Percentiles rank a stretch among this genome's conserved stretches.
Conservation (phyloP, 2,888 invertebrate species). For the Mesoligia furuncula region DNA sequence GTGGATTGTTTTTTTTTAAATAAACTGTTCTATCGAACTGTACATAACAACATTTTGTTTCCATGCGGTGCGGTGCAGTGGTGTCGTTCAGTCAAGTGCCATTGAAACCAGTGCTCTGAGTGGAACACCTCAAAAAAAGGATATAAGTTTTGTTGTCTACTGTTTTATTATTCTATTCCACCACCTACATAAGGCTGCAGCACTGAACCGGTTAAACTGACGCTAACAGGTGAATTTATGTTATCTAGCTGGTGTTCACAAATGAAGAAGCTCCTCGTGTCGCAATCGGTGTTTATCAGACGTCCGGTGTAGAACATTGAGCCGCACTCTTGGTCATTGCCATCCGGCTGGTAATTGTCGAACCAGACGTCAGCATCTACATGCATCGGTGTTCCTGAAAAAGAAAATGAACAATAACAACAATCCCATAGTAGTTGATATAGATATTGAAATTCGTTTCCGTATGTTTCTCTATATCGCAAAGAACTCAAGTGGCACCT, state of each 20-base stretch:
- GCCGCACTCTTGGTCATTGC: conserved; percentile 53
- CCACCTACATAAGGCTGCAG: conserved; percentile 32
- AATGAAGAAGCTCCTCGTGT: conserved; percentile 76
- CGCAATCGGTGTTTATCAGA: conserved; percentile 78
- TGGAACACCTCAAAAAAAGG: not conserved
- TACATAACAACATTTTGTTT: not conserved
- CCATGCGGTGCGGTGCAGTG: not conserved
- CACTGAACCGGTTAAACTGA: not conserved
- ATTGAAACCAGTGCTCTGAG: not conserved
- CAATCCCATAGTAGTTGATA: not conserved
- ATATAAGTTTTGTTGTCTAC: not conserved
- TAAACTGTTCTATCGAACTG: not conserved
- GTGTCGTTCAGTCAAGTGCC: not conserved
- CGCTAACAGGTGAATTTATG: not conserved
- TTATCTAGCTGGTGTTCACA: conserved; percentile 78
- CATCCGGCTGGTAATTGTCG: conserved; percentile 79
- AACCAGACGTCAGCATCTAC: conserved; percentile 74
- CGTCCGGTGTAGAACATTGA: conserved; percentile 81
- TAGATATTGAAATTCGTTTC: not conserved
- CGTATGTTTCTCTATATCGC: not conserved
- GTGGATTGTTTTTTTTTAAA: not conserved
- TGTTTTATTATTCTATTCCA: conserved; percentile 22
- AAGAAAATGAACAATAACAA: not conserved
- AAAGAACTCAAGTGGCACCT: not conserved
- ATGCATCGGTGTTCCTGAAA: conserved; percentile 22